Conservation (phyloP, 92 coral and sea anemone genomes). For the Ricordea florida region DNA sequence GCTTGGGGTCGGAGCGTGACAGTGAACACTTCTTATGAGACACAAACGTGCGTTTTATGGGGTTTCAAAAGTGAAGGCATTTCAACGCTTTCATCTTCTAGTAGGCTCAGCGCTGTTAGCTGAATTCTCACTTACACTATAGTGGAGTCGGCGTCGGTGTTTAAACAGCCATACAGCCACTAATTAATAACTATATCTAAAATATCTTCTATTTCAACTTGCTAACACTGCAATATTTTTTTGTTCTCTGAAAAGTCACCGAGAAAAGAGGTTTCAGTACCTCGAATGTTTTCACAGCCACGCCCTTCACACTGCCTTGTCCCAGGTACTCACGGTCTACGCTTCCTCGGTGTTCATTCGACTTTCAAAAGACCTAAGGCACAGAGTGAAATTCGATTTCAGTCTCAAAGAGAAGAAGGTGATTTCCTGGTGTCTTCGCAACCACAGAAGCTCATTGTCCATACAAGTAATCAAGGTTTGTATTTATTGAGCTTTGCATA, state of each 20-base stretch:
- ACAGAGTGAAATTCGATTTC: constrained; percentile 12
- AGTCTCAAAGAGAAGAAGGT: neutral
- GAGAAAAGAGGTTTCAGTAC: neutral
- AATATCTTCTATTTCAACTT: neutral
- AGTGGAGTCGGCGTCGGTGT: no score
- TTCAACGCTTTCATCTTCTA: no score
- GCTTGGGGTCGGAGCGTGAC: no score
- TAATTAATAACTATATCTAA: neutral
- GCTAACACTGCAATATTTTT: neutral
- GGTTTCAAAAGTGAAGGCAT: no score
- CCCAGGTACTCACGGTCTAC: constrained; percentile 23
- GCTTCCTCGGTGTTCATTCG: constrained; percentile 26
- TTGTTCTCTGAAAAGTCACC: no score
- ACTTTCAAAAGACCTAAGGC: constrained; percentile 16
- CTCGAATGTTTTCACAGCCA: constrained; percentile 15
- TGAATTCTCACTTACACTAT: no score
- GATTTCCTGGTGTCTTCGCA: constrained; percentile 39
- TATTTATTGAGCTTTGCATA: no score
- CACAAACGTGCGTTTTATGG: no score
- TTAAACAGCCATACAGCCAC: no score
- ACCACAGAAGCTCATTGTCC: constrained; percentile 54
- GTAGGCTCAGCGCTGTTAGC: no score
- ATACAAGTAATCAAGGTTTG: constrained; percentile 49
- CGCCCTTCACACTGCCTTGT: constrained; percentile 5
- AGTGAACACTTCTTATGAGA: no score